Evolutionary conservation across 2,113 vertebrate species (phyloP).

Genomic region (Pachypanchax playfairii): DNA sequence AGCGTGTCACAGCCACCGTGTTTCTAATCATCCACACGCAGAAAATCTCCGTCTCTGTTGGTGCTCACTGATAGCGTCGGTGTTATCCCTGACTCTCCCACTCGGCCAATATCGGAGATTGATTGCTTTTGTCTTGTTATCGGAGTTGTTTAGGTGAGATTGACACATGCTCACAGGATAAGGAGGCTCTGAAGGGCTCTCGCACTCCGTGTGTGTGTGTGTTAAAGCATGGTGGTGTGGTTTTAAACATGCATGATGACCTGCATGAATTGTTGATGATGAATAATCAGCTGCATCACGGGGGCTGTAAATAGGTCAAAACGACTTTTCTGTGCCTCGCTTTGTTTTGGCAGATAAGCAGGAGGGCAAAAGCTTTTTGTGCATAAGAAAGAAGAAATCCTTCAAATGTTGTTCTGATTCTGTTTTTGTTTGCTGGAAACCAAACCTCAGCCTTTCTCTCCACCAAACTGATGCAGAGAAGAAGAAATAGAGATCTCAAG

Average conservation of each 20-base stretch:
- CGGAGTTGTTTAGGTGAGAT: constrained; percentile 64
- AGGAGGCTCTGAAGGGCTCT: constrained; percentile 45
- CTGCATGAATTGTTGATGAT: constrained; percentile 66
- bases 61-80: constrained; percentile 48
- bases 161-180: constrained; percentile 59
- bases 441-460: background rate
- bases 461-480: constrained; percentile 6
- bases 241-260: constrained; percentile 68
- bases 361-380: background rate
- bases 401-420: background rate
- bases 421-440: background rate
- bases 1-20: constrained; percentile 49
- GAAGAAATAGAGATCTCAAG: constrained; percentile 52
- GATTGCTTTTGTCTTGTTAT: constrained; percentile 72
- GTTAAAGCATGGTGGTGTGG: constrained; percentile 1
- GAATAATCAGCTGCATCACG: constrained; percentile 61
- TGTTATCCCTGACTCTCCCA: constrained; percentile 43
- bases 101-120: constrained; percentile 63
- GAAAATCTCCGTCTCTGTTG: constrained; percentile 63
- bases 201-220: background rate
- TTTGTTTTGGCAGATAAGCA: constrained; percentile 11
- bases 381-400: background rate
- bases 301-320: constrained; percentile 61
- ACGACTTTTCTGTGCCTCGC: background rate
- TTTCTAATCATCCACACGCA: constrained; percentile 62